Evolutionary conservation across 35 echinoderm and acorn worm species (phyloP).

Genomic region (Antedon bifida): DNA sequence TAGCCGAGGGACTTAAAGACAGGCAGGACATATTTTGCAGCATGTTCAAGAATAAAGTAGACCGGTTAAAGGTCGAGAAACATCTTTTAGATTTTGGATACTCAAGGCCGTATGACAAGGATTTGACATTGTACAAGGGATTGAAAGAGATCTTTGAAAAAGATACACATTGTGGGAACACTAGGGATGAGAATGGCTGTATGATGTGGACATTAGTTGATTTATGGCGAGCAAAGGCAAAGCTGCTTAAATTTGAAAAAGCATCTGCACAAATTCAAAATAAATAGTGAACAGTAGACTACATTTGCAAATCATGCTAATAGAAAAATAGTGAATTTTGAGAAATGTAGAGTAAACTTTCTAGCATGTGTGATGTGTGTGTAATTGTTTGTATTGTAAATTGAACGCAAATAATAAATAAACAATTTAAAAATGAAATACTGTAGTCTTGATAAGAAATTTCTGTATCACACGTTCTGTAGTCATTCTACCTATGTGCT

Average conservation of each 20-base stretch:
- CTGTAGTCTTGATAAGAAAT: too few species aligned
- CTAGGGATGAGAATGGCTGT: slow-evolving; percentile 27
- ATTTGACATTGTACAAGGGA: slow-evolving; percentile 31
- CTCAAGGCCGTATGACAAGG: slow-evolving; percentile 46
- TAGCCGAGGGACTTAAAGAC: slow-evolving; percentile 24
- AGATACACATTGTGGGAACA: slow-evolving; percentile 22
- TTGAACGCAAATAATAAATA: too few species aligned
- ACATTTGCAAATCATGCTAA: too few species aligned
- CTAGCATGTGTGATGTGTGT: too few species aligned
- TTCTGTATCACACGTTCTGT: too few species aligned
- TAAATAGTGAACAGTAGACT: background rate
- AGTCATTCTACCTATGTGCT: too few species aligned
- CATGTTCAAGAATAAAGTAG: slow-evolving; percentile 7
- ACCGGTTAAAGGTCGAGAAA: slow-evolving; percentile 30
- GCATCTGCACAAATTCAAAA: background rate
- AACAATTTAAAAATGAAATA: too few species aligned
- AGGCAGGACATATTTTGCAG: slow-evolving; percentile 71
- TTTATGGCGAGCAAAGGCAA: slow-evolving; percentile 39
- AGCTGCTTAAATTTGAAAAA: slow-evolving; percentile 29
- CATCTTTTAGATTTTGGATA: slow-evolving; percentile 27
- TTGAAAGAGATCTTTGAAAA: slow-evolving; percentile 41
- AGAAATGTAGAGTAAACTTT: too few species aligned
- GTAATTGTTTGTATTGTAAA: too few species aligned
- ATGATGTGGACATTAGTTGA: slow-evolving; percentile 78
- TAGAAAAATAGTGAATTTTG: too few species aligned